These are phyloP conservation scores for Mugil cephalus DNA, from an alignment of 2,113 vertebrate species.

Conservation along the genomic window DNA sequence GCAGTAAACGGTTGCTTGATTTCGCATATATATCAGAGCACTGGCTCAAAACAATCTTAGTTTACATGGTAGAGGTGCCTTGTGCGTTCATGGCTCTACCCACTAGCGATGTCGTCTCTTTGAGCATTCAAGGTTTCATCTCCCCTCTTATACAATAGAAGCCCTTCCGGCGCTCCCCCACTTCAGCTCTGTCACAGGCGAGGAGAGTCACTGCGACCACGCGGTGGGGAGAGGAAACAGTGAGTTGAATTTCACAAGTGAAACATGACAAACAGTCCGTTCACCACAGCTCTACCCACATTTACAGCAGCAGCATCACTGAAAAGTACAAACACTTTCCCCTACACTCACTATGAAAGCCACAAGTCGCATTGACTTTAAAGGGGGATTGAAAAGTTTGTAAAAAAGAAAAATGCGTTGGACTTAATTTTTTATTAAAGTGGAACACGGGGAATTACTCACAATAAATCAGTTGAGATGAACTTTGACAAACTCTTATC, in stretches of 20 bases:
- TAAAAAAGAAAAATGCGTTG: background rate
- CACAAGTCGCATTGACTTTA: slow-evolving; percentile 19
- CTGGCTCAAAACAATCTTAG: background rate
- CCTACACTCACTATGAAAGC: slow-evolving; percentile 21
- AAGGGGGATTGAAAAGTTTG: background rate
- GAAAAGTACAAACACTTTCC: slow-evolving; percentile 48
- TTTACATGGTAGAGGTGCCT: background rate
- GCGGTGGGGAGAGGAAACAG: slow-evolving; percentile 49
- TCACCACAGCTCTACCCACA: slow-evolving; percentile 53
- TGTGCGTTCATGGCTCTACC: background rate
- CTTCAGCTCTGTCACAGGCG: slow-evolving; percentile 4
- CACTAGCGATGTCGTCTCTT: background rate
- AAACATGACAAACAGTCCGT: slow-evolving; percentile 14
- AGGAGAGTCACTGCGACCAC: slow-evolving; percentile 1
- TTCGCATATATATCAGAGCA: background rate
- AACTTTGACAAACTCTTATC: background rate
- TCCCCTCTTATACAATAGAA: slow-evolving; percentile 45
- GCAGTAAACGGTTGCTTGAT: background rate
- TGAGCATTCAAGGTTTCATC: slow-evolving; percentile 4
- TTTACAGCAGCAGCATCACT: slow-evolving; percentile 6
- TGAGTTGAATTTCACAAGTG: slow-evolving; percentile 31
- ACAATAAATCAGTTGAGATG: background rate
- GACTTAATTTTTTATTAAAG: background rate
- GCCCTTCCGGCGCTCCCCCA: slow-evolving; percentile 2
- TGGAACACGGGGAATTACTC: background rate